Evolutionary conservation across 30 jellyfish, hydroid and myxozoan genomes (phyloP).

Genomic region (Aurelia sp.): DNA sequence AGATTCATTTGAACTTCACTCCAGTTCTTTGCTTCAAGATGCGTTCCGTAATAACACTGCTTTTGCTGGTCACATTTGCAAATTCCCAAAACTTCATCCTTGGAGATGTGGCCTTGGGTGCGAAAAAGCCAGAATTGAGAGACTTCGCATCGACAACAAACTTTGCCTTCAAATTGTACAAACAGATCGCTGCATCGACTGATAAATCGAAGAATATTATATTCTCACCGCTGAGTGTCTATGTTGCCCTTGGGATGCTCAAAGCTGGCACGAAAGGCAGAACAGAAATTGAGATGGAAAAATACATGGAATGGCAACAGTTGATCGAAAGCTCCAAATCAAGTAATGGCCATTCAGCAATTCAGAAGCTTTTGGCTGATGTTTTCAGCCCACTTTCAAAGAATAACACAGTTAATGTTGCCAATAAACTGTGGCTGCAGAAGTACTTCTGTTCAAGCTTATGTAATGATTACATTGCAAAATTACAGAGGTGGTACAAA

Average conservation of each 20-base stretch:
- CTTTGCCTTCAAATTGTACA: slow-evolving; percentile 65
- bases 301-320: slow-evolving; percentile 50
- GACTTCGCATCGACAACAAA: slow-evolving; percentile 42
- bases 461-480: slow-evolving; percentile 24
- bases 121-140: neutral
- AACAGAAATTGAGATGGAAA: slow-evolving; percentile 56
- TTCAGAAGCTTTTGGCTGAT: slow-evolving; percentile 13
- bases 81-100: neutral
- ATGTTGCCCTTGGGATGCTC: slow-evolving; percentile 70
- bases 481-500: slow-evolving; percentile 19
- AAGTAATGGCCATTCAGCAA: slow-evolving; percentile 26
- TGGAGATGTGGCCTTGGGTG: too few relatives aligned
- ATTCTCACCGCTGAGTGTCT: slow-evolving; percentile 73
- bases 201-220: slow-evolving; percentile 49
- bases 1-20: too few relatives aligned
- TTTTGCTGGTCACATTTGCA: neutral
- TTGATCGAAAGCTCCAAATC: slow-evolving; percentile 15
- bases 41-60: neutral
- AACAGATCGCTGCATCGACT: slow-evolving; percentile 30
- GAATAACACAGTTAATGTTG: slow-evolving; percentile 49
- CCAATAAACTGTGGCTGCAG: slow-evolving; percentile 84
- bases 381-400: slow-evolving; percentile 24
- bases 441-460: slow-evolving; percentile 19
- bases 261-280: slow-evolving; percentile 61
- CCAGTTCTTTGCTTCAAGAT: too few relatives aligned